Evolutionary conservation across 2,113 vertebrate genomes (phyloP).

Genomic region (Neolamprologus ventralis): DNA sequence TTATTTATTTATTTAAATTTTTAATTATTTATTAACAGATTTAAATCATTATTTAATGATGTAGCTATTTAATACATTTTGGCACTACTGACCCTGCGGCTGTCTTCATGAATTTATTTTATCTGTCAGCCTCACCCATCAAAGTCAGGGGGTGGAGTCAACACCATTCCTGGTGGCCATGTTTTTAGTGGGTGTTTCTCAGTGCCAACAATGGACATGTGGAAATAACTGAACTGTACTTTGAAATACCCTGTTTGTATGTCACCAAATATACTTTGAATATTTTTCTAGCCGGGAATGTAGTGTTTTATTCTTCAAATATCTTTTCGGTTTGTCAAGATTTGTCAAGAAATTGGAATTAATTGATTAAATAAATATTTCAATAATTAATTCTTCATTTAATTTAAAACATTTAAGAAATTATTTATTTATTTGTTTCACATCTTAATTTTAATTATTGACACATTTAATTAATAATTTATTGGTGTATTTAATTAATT

Average conservation of each 20-base stretch:
- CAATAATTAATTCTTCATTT: not conserved
- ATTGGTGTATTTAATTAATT: not conserved
- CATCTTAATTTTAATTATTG: not conserved
- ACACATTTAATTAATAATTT: not conserved
- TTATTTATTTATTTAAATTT: accelerated
- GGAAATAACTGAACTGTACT: not conserved
- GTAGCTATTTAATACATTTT: not conserved
- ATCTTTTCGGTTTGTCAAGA: not conserved
- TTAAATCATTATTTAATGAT: not conserved
- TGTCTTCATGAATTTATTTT: not conserved
- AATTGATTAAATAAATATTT: not conserved
- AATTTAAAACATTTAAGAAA: not conserved
- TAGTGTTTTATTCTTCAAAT: not conserved
- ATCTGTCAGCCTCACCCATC: not conserved
- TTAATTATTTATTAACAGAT: not conserved
- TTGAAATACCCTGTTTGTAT: not conserved
- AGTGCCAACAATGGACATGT: not conserved
- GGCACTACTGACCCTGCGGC: not conserved
- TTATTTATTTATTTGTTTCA: not conserved
- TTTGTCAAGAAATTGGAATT: not conserved
- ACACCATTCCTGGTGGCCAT: not conserved
- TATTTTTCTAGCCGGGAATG: not conserved
- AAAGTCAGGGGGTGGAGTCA: not conserved
- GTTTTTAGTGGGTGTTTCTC: not conserved
- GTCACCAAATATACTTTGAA: not conserved